Evolutionary conservation across 2,797 vertebrate species (phyloP).

Genomic region (Macropus fuliginosus): DNA sequence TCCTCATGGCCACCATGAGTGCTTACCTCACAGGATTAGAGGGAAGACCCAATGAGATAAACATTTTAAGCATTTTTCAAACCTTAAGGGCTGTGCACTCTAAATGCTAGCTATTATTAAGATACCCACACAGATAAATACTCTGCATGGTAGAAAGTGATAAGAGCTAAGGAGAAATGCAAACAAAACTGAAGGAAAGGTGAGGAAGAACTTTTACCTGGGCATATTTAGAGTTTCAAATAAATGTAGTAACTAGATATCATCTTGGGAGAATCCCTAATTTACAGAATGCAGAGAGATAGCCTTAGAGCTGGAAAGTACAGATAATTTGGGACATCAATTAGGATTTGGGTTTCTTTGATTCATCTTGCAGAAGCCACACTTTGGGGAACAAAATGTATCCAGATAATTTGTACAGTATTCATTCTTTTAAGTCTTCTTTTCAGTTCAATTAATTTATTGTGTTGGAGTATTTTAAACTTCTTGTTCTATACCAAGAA

Average conservation of each 20-base stretch:
- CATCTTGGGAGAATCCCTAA: neutral
- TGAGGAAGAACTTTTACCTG: neutral
- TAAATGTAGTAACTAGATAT: neutral
- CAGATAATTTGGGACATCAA: neutral
- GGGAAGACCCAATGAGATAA: neutral
- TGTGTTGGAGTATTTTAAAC: neutral
- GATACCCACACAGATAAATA: neutral
- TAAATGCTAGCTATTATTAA: neutral
- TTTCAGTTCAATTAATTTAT: neutral
- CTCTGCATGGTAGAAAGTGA: neutral
- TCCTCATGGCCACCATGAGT: neutral
- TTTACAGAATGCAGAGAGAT: neutral
- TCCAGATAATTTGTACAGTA: neutral
- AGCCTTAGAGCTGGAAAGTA: neutral
- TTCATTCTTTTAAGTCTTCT: neutral
- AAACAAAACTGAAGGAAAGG: neutral
- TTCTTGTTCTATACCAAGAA: neutral
- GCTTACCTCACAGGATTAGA: neutral
- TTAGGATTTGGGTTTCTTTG: neutral
- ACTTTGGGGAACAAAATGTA: neutral
- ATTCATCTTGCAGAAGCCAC: neutral
- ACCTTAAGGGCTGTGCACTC: neutral
- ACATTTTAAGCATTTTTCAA: neutral
- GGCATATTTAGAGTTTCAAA: neutral
- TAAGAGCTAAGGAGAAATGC: neutral